A percentile compares a stretch with the other conserved stretches of the same genome.
Conservation (phyloP, 2,888 invertebrate genomes). For the Diogma glabrata region DNA sequence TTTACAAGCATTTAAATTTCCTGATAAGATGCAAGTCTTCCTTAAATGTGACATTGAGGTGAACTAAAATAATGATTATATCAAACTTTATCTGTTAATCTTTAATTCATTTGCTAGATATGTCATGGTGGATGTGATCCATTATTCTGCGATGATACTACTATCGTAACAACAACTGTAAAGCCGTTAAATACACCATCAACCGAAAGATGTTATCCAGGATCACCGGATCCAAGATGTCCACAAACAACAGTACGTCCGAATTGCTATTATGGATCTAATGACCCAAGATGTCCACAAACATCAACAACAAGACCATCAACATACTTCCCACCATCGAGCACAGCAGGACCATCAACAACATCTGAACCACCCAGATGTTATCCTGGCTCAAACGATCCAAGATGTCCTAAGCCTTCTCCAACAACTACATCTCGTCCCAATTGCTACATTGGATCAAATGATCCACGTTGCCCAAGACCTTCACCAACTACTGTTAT, state of each 20-base stretch:
- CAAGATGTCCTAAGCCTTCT: constrained; percentile 28
- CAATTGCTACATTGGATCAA: constrained; percentile 27
- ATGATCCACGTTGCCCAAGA: constrained; percentile 28
- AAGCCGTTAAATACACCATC: constrained; percentile 20
- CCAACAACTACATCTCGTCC: constrained; percentile 21
- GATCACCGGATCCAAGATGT: constrained; percentile 28
- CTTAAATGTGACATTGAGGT: constrained; percentile 65
- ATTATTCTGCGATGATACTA: constrained; percentile 22
- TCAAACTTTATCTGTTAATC: too few species aligned
- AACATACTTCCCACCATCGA: not conserved
- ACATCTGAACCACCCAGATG: constrained; percentile 27
- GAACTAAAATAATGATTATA: constrained; percentile 21
- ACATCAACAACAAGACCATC: constrained; percentile 8
- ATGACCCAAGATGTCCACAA: constrained; percentile 30
- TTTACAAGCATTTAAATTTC: constrained; percentile 61
- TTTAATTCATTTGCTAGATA: too few species aligned
- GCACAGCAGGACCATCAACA: constrained; percentile 27
- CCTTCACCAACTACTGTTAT: constrained; percentile 17
- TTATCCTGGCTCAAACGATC: constrained; percentile 32
- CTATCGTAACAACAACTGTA: constrained; percentile 11
- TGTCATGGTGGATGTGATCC: constrained; percentile 27
- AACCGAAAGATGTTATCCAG: constrained; percentile 27
- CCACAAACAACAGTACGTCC: constrained; percentile 20
- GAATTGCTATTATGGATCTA: constrained; percentile 25
- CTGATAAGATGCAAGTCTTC: constrained; percentile 58